Evolutionary conservation across 2,888 invertebrate genomes (phyloP), one percentile per base, ranked within the genome.

Genomic region (Thecophora atra): DNA sequence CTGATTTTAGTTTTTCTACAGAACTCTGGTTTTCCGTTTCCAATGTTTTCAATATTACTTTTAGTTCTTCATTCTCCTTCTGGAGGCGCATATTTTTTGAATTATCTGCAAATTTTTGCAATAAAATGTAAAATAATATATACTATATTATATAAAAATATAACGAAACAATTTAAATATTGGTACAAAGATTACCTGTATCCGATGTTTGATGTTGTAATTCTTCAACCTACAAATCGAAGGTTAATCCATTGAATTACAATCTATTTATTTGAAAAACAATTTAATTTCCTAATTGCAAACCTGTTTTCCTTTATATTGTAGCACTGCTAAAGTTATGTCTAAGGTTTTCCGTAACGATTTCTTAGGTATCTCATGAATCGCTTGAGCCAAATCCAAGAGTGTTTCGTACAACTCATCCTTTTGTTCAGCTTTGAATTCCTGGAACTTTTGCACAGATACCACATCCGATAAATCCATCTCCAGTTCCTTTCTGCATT

Each of bases 51-150:
- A 87, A 74, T 80, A 83, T 81, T 11, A 79, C 78, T 71, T 85
- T 85, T 0, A 87, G 75, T 75, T 83, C 84, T 44, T 85, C 84
- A 70, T 85, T 85, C 71, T 86, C 86, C 70, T 83, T 81, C 6
- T 82, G 56, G 1, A 84, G 78, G 3, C 82, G 80, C 24, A 82
- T 80, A 7, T 77, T 74, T 11, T 77, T 75, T 5, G 79, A 78
- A 37, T 81, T 79, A 75, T 79, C 78, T 75, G 64, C 72, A 70
- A 47, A 5, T 15, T 47, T 11, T 47, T n/a, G n/a, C 47, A n/a
- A 30, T 37, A 37, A 6, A 11, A 37, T 37, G n/a, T n/a, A n/a
- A n/a, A n/a, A 37, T 37, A 37, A 1, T 37, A 11, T 37, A 37
- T 37, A 37, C 11, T 11, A 8, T 37, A 37, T 11, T 37, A 8